A percentile compares a stretch with the other conserved stretches of the same genome.
Conservation (phyloP, 2,888 invertebrate genomes). For the Imbricaverruca yamaguchii region DNA sequence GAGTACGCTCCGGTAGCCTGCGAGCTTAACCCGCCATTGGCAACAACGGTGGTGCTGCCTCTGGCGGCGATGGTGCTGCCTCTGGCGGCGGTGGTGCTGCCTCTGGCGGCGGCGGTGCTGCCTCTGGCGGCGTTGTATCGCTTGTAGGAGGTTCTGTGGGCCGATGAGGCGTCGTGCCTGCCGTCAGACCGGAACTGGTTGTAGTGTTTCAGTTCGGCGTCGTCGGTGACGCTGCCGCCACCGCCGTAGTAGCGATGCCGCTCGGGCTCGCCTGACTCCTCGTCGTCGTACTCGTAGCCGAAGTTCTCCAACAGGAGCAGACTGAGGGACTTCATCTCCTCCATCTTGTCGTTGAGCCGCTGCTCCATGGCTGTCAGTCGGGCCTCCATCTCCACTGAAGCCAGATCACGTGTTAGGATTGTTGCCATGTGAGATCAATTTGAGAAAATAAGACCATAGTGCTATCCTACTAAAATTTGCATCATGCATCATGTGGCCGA, state of each 20-base stretch:
- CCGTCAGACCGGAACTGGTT: not conserved
- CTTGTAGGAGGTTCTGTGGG: not conserved
- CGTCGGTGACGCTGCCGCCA: not conserved
- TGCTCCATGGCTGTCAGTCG: not conserved
- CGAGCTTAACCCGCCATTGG: too few relatives aligned
- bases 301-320: not conserved
- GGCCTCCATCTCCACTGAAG: conserved; percentile 14
- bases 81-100: too few relatives aligned
- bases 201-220: not conserved
- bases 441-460: too few relatives aligned
- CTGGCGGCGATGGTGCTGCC: too few relatives aligned
- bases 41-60: too few relatives aligned
- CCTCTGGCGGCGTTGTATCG: not conserved
- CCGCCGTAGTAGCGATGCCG: not conserved
- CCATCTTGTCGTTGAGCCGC: not conserved
- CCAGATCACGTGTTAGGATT: conserved; percentile 17
- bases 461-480: too few relatives aligned
- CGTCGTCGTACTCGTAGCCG: not conserved
- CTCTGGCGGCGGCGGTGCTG: too few relatives aligned
- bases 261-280: not conserved
- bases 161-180: not conserved
- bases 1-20: too few relatives aligned
- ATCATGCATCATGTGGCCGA: too few relatives aligned
- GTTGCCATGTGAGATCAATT: too few relatives aligned
- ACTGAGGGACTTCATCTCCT: not conserved